Evolutionary conservation across 2,797 vertebrate species (phyloP).

Genomic region (Pseudomugil tenellus): DNA sequence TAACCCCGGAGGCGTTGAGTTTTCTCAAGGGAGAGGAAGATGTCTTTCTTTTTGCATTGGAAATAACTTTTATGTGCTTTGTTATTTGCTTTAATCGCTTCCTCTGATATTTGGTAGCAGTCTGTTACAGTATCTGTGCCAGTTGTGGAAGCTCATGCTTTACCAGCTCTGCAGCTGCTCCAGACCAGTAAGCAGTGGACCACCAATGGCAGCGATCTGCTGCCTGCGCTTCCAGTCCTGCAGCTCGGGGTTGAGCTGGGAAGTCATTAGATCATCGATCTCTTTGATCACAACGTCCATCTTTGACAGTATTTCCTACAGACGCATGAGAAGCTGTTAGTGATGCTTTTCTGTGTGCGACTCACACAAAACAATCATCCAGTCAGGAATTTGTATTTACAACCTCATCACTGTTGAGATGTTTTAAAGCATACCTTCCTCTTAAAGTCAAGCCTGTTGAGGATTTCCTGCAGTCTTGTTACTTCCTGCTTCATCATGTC

Average conservation of each 20-base stretch:
- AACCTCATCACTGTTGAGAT: not conserved
- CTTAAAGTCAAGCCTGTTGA: conserved; percentile 94
- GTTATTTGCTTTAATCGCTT: not conserved
- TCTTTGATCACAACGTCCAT: conserved; percentile 91
- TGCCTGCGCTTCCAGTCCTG: conserved; percentile 94
- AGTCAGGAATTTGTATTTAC: not conserved
- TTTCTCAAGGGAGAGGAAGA: too few species aligned
- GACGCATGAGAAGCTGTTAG: not conserved
- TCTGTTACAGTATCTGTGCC: too few species aligned
- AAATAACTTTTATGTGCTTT: not conserved
- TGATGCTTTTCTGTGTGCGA: not conserved
- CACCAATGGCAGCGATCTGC: conserved; percentile 93
- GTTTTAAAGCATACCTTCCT: conserved; percentile 86
- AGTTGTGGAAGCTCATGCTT: conserved; percentile 11
- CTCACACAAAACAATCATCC: not conserved
- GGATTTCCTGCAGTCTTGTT: conserved; percentile 91
- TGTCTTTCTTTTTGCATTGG: not conserved
- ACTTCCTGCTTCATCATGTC: conserved; percentile 90
- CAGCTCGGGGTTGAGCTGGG: conserved; percentile 89
- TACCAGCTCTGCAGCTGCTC: conserved; percentile 98
- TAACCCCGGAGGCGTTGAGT: not conserved
- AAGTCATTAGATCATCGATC: conserved; percentile 87
- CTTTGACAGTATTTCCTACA: conserved; percentile 91
- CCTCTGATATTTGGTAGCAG: too few species aligned
- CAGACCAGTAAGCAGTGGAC: conserved; percentile 89